Conservation (phyloP, 2,888 invertebrate species). For the Linnaemya vulpina region DNA sequence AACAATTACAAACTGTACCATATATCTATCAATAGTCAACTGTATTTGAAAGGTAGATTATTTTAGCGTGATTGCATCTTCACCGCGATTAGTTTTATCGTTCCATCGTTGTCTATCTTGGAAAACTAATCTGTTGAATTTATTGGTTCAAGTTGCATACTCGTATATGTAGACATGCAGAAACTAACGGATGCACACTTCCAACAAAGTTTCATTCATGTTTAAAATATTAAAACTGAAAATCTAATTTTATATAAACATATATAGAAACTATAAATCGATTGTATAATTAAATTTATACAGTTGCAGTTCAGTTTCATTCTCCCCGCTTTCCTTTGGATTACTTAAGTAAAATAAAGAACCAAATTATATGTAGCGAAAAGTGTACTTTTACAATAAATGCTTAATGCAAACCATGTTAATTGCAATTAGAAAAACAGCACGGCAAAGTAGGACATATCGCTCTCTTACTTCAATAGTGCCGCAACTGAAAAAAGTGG, state of each 20-base stretch:
- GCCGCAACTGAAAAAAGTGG: too few species aligned
- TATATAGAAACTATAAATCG: conserved; percentile 36
- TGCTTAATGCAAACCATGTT: neutral
- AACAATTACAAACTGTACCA: too few species aligned
- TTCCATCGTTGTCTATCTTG: neutral
- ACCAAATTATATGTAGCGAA: too few species aligned
- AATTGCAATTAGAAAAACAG: neutral
- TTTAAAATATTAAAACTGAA: conserved; percentile 5
- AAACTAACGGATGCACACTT: conserved; percentile 30
- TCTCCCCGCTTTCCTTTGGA: too few species aligned
- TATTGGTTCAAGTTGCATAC: too few species aligned
- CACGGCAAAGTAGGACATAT: neutral
- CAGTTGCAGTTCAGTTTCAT: conserved; percentile 5
- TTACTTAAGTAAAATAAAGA: too few species aligned
- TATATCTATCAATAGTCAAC: too few species aligned
- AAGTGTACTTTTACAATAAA: neutral
- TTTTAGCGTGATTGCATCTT: neutral
- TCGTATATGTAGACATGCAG: neutral
- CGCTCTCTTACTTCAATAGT: too few species aligned
- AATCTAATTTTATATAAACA: conserved; percentile 8
- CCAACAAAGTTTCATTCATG: conserved; percentile 2
- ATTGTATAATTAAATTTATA: conserved; percentile 49
- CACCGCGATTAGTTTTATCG: neutral
- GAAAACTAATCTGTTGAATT: neutral
- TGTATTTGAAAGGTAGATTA: too few species aligned